Base-by-base conservation (phyloP, 2,888 invertebrate species). In the Timema cristinae region DNA sequence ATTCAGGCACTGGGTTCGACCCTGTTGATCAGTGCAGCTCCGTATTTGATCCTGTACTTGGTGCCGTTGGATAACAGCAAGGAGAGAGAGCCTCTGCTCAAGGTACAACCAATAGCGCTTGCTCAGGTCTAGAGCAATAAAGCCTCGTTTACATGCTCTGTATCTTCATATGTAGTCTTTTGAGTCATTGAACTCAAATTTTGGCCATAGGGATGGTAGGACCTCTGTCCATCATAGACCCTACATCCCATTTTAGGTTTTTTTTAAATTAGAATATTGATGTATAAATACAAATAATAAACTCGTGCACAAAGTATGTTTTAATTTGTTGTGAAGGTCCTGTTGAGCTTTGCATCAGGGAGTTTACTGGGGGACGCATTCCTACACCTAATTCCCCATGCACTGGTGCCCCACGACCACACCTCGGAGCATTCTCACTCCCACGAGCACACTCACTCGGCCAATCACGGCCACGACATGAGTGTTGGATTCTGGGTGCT, bases 291-390 rank as follows among this genome's bases (percentile, higher is more conserved):
- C 32, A 32, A 32, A 32, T 32, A 32, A 32, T 32, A 32, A 2
- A 32, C 32, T 32, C 2, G 4, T 1, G 32, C 32, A 32, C 32
- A 32, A 32, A 32, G 32, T 32, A 32, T 32, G 32, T 4, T 32
- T 32, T 32, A 32, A 32, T 32, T 32, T 32, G 32, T 32, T 32
- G 32, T 32, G 8, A 98, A 98, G 84, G 88, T 98, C 73, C 85
- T 97, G 67, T 83, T 97, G 66, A 94, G 95, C 15, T 97, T 97
- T 83, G 97, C 97, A 0, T 95, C 97, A 1, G 96, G 97, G 63
- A 96, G 99, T 66, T 86, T 99, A 13, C 86, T 99, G 0, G 99
- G 99, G 8, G 99, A 99, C 85, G 98, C 99, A 0, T 99, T 99
- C 82, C 86, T 99, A 7, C 99, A 99, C 84, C 85, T 99, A 75